Evolutionary conservation across 2,113 vertebrate genomes (phyloP).

Genomic region (Pachyramphus minor): DNA sequence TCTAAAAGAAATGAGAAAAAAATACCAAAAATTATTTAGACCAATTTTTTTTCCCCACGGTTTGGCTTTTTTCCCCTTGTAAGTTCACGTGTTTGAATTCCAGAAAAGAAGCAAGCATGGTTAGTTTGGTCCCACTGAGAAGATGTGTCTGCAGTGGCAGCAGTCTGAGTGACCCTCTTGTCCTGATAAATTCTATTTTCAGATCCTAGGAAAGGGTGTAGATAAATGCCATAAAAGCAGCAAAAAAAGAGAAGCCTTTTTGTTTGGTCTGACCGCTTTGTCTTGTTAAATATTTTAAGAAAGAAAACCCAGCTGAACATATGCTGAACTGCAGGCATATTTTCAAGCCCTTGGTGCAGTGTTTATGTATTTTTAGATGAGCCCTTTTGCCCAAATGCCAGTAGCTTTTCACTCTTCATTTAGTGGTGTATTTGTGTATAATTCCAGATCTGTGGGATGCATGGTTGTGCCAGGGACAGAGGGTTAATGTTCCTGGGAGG

Average conservation of each 20-base stretch:
- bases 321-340: neutral
- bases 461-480: neutral
- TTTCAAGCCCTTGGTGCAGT: neutral
- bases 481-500: neutral
- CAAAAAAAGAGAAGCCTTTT: too few relatives aligned
- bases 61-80: neutral
- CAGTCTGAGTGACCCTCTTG: neutral
- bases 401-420: neutral
- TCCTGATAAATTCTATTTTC: neutral
- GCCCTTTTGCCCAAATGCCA: neutral
- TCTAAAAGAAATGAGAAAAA: neutral
- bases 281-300: neutral
- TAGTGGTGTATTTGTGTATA: neutral
- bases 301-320: neutral
- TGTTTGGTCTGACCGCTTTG: neutral
- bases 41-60: rapidly evolving
- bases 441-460: neutral
- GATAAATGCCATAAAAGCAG: neutral
- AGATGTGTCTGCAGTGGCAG: neutral
- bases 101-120: neutral
- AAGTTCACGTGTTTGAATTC: neutral
- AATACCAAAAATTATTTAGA: neutral
- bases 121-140: neutral
- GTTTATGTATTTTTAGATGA: neutral
- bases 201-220: neutral